Evolutionary conservation across 2,888 invertebrate species (phyloP), one percentile per base, ranked within the genome.

Genomic region (Unio pictorum): DNA sequence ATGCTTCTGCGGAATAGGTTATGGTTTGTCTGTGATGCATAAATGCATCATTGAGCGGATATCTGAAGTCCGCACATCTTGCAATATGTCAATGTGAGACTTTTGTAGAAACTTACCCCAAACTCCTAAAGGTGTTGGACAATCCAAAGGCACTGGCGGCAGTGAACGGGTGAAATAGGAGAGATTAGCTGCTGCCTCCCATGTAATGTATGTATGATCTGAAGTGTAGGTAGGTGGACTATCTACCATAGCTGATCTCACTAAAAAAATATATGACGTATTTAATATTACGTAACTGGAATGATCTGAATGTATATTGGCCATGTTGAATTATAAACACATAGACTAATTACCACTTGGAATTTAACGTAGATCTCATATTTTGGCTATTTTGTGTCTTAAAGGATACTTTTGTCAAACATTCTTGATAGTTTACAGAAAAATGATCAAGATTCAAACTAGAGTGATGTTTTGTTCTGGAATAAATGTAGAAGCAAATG

Each of bases 111-210:
- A 67, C 78, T 80, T 66, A 89, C 90, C 90, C 71, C 78, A 85
- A 6, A 84, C 81, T 5, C 91, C 90, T 85, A 90, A 85, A 7
- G 90, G 90, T 15, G 90, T 90, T 0, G 90, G 90, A 67, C 91
- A 91, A 68, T 89, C 82, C 55, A 69, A 64, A 1, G 90, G 90
- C 1, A 90, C 87, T 0, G 90, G 89, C 0, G 90, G 90, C 8
- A 91, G 81, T 28, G 85, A 84, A 11, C 90, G 78, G 6, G 88
- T 84, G 69, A 86, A 90, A 62, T 84, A 84, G 7, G 87, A 84
- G 17, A 69, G 72, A 79, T 91, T 90, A 73, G 76, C 85, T 66
- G 86, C 84, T 0, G 88, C 86, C 15, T 89, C 87, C 59, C 88
- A 68, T 4, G 90, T 90, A 30, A 87, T 84, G 80, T 90, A 90